These are phyloP conservation scores for Meloidogyne exigua DNA, from an alignment of 1,140 invertebrate species.

Conservation along the genomic window DNA sequence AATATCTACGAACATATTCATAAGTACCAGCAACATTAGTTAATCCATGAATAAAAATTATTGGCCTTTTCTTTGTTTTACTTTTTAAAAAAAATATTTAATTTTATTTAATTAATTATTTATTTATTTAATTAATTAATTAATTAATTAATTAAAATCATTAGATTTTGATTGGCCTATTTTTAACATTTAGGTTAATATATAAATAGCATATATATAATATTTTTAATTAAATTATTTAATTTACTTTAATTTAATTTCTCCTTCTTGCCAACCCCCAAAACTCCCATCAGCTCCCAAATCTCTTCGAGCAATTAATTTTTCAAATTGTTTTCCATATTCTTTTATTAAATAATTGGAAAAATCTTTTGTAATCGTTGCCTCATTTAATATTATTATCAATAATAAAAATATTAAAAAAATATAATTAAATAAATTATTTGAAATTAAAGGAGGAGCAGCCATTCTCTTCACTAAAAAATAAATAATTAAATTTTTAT, in stretches of 20 bases:
- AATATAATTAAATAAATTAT: not conserved
- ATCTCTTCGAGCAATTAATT: slow-evolving; percentile 16
- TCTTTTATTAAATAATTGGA: slow-evolving; percentile 13
- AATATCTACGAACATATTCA: slow-evolving; percentile 8
- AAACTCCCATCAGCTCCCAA: slow-evolving; percentile 21
- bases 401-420: not conserved
- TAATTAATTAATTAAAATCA: too few species aligned
- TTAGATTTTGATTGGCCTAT: too few species aligned
- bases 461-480: not conserved
- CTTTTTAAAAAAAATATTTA: not conserved
- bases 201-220: too few species aligned
- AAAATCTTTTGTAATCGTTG: slow-evolving; percentile 10
- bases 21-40: slow-evolving; percentile 1
- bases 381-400: not conserved
- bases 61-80: slow-evolving; percentile 10
- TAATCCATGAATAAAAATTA: slow-evolving; percentile 32
- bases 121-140: too few species aligned
- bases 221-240: not conserved
- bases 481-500: too few species aligned
- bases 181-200: too few species aligned
- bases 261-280: slow-evolving; percentile 7
- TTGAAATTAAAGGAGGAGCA: not conserved
- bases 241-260: slow-evolving; percentile 9
- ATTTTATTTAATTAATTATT: too few species aligned
- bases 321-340: slow-evolving; percentile 3